Percentiles rank a stretch among this genome's conserved stretches.
These are phyloP conservation scores for Nesoenas mayeri DNA, from an alignment of 2,113 vertebrate genomes.

Conservation along the genomic window DNA sequence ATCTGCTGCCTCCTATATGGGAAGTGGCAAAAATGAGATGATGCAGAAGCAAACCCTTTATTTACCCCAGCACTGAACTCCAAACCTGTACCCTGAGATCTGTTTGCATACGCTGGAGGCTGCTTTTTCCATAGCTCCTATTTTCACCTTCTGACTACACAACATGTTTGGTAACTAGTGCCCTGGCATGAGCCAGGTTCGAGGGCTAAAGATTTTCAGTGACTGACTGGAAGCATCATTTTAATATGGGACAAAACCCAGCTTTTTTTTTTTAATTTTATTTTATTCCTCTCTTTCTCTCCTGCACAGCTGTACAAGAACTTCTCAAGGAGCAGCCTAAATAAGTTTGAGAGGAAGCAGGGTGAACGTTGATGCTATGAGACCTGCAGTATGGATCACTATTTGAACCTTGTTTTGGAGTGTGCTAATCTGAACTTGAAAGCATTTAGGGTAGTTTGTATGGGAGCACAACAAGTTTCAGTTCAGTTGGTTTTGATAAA, in stretches of 20 bases:
- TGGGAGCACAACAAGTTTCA: neutral
- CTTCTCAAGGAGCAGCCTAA: neutral
- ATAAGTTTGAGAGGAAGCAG: neutral
- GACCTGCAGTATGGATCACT: neutral
- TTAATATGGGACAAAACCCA: neutral
- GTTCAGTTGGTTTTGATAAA: neutral
- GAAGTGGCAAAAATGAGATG: neutral
- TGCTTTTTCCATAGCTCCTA: neutral
- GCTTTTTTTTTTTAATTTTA: neutral
- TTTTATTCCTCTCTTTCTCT: neutral
- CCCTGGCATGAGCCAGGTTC: neutral
- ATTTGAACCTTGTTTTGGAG: neutral
- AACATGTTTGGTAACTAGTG: neutral
- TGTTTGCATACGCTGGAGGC: neutral
- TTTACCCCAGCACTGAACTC: neutral
- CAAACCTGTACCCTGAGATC: neutral
- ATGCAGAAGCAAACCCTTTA: neutral
- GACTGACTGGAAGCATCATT: neutral
- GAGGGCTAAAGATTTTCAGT: neutral
- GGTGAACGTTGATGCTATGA: neutral
- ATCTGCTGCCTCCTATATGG: neutral
- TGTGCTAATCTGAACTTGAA: neutral
- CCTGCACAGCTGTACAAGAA: neutral
- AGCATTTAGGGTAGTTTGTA: neutral
- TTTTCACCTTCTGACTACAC: neutral